phyloP scores from a whole-genome alignment of 2,797 vertebrate genomes.

The Notoglanidium macrostoma region DNA sequence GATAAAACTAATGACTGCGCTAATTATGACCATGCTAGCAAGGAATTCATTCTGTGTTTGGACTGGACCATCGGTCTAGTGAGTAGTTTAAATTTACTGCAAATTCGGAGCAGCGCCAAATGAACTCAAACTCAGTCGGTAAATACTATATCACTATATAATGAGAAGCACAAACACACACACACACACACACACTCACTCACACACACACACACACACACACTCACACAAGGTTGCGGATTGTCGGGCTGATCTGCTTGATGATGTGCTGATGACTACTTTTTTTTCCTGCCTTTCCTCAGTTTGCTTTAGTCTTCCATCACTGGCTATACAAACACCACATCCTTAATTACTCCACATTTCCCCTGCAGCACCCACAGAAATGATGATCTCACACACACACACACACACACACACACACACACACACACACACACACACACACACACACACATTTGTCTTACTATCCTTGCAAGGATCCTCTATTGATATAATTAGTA shows the following conservation, averaged over 20 bases:
- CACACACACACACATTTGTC: not conserved
- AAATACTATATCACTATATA: conserved; percentile 6
- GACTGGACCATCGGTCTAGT: conserved; percentile 7
- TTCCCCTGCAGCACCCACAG: conserved; percentile 42
- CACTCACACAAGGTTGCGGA: not conserved
- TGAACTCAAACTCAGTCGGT: conserved; percentile 8
- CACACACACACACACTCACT: conserved; percentile 2
- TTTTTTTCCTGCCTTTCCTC: conserved; percentile 39
- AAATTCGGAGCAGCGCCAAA: conserved; percentile 8
- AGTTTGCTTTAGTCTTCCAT: conserved; percentile 50
- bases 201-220: not conserved
- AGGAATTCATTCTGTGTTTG: conserved; percentile 36
- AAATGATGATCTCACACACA: conserved; percentile 27
- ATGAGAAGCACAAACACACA: not conserved
- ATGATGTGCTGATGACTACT: conserved; percentile 45
- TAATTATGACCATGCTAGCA: conserved; percentile 39
- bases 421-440: conserved; percentile 4
- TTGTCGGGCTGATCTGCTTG: conserved; percentile 38
- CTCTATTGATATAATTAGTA: too few species aligned
- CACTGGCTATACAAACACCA: conserved; percentile 50
- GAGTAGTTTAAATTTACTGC: conserved; percentile 16
- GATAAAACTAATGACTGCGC: conserved; percentile 38
- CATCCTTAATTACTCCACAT: conserved; percentile 49
- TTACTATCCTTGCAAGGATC: too few species aligned
- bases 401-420: not conserved